Evolutionary conservation across 2,797 vertebrate genomes (phyloP), one percentile per base, ranked within the genome.

Genomic region (Lacerta agilis): DNA sequence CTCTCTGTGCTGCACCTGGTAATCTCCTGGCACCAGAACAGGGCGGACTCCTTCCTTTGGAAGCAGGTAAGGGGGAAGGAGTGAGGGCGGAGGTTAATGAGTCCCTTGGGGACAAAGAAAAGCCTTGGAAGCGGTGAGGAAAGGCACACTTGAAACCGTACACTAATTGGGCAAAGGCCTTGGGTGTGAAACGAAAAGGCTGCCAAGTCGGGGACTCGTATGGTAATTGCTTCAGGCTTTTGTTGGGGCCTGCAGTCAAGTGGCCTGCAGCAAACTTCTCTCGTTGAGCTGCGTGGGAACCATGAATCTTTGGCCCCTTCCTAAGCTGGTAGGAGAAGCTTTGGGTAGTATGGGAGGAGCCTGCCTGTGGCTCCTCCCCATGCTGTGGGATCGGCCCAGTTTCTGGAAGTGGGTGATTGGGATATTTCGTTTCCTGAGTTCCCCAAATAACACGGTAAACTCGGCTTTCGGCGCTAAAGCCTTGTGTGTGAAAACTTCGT

Each of bases 21-120:
- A 94, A 97, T 98, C 89, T 96, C 98, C 88, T 99, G 98, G 98
- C 97, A 98, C 79, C 97, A 98, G 91, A 99, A 99, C 93, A 96
- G 95, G 17, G 86, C 95, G 0, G 98, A 99, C 90, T 93, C 94
- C 89, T 98, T 98, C 96, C 97, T 99, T 86, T 99, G 98, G 98
- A 98, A 98, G 94, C 98, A 99, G 98, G 98, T 98, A 95, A 87
- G 97, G 93, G 5, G 25, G 0, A 8, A 23, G 92, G 41, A 0
- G 8, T 25, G 43, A 77, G 49, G 83, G 73, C 20, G 27, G 45
- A 58, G 55, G 66, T 15, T 33, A 36, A 25, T 15, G 7, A 69
- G 43, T 29, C 10, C 43, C 43, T 75, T 11, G 41, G n/a, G 23
- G n/a, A n/a, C n/a, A 80, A 75, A 80, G 76, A n/a, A 43, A 36